These are phyloP conservation scores for Pangasius larnaudii DNA, from an alignment of 2,797 vertebrate species.

Conservation along the genomic window DNA sequence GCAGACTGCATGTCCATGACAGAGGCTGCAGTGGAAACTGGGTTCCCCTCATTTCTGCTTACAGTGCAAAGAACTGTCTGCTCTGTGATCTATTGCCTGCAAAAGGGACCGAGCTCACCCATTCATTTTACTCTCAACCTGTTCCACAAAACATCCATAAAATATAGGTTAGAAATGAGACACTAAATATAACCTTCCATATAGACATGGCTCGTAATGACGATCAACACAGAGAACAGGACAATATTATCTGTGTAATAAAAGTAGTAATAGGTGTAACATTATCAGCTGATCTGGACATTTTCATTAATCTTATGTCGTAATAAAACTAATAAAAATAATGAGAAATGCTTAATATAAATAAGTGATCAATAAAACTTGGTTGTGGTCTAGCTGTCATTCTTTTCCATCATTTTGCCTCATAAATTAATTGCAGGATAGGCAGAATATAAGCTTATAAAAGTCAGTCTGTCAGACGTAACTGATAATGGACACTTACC, in stretches of 20 bases:
- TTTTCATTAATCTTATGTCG: background rate
- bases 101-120: constrained; percentile 63
- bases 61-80: constrained; percentile 61
- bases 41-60: constrained; percentile 68
- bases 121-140: constrained; percentile 73
- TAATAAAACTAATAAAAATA: background rate
- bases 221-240: constrained; percentile 48
- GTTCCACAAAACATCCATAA: constrained; percentile 65
- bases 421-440: background rate
- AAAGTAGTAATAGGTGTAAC: background rate
- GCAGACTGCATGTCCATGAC: background rate
- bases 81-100: constrained; percentile 70
- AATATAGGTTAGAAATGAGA: constrained; percentile 69
- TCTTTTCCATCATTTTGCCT: background rate
- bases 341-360: background rate
- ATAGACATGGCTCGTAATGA: constrained; percentile 57
- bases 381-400: background rate
- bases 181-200: constrained; percentile 70
- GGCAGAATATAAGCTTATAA: background rate
- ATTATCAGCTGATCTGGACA: background rate
- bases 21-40: constrained; percentile 46
- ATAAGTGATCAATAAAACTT: background rate
- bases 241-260: background rate
- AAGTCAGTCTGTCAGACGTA: background rate
- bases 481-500: constrained; percentile 4